Evolutionary conservation across 2,113 vertebrate genomes (phyloP).

Genomic region (Loxodonta africana): DNA sequence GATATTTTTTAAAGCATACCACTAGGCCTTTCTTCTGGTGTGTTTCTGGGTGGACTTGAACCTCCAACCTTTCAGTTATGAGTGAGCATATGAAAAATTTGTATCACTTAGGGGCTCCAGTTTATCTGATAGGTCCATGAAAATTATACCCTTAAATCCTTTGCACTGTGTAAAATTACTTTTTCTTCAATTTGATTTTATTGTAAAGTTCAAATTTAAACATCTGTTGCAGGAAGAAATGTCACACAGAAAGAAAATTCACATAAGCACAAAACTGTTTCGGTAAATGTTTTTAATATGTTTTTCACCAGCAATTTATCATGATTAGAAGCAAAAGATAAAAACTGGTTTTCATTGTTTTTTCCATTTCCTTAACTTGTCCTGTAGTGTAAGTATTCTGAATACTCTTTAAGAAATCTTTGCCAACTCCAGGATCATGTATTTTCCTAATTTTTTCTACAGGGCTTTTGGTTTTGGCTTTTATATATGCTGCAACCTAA

Average conservation of each 20-base stretch:
- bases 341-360: neutral
- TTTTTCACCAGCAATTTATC: neutral
- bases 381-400: neutral
- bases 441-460: neutral
- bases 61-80: no score
- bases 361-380: neutral
- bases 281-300: neutral
- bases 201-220: slow-evolving; percentile 26
- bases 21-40: no score
- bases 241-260: neutral
- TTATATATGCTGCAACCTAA: neutral
- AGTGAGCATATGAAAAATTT: no score
- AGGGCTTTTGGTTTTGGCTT: neutral
- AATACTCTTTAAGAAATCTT: neutral
- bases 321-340: neutral
- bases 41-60: no score
- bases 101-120: no score
- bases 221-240: neutral
- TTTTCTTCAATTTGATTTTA: neutral
- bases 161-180: neutral
- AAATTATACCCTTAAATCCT: neutral
- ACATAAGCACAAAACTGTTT: neutral
- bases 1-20: no score
- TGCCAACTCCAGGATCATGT: neutral
- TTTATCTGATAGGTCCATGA: neutral